Percentiles rank a stretch among this genome's conserved stretches.
Evolutionary conservation across 2,113 vertebrate genomes (phyloP).

Genomic region (Brienomyrus longianalis): DNA sequence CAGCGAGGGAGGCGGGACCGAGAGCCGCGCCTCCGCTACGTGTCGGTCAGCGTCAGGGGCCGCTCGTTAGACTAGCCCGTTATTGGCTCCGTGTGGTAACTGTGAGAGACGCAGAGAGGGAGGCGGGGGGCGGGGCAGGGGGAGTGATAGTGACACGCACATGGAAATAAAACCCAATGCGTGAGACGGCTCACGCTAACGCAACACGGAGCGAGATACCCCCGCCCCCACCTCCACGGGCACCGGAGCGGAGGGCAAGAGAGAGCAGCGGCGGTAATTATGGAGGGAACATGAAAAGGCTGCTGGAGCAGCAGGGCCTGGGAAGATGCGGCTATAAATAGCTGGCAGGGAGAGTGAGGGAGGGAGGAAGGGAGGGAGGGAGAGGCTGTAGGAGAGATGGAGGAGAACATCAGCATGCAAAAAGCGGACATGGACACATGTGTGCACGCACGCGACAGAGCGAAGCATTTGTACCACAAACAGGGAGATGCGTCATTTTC

Average conservation of each 20-base stretch:
- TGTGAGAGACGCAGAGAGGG: constrained; percentile 34
- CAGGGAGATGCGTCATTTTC: not conserved
- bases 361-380: constrained; percentile 20
- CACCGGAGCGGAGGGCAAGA: constrained; percentile 4
- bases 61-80: constrained; percentile 50
- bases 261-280: constrained; percentile 49
- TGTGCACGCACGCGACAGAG: not conserved
- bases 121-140: constrained; percentile 21
- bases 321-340: constrained; percentile 64
- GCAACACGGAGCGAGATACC: constrained; percentile 34
- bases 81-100: constrained; percentile 57
- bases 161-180: constrained; percentile 62
- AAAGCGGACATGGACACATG: not conserved
- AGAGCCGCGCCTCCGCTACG: not conserved
- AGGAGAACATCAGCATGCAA: constrained; percentile 1
- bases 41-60: constrained; percentile 33
- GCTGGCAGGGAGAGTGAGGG: constrained; percentile 42
- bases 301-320: constrained; percentile 59
- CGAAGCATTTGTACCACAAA: not conserved
- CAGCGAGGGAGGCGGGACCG: not conserved
- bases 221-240: not conserved
- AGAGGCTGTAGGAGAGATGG: not conserved
- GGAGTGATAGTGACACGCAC: constrained; percentile 25
- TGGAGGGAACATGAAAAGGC: constrained; percentile 62
- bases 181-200: constrained; percentile 45